Conservation (phyloP, 1,140 invertebrate genomes). For the Zaprionus lachaisei region DNA sequence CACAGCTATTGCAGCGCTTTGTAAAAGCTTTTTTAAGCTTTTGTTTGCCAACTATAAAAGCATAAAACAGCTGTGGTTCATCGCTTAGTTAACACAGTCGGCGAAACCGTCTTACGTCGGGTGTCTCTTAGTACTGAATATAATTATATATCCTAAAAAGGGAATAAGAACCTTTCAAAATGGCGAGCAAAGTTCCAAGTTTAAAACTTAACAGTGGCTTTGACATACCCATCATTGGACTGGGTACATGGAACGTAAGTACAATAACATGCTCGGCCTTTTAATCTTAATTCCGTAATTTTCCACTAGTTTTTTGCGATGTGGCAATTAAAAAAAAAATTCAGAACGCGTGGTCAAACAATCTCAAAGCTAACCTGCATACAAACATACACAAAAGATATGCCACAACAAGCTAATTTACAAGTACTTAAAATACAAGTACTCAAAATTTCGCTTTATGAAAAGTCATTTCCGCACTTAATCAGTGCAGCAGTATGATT, state of each 20-base stretch:
- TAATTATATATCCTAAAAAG: conserved; percentile 30
- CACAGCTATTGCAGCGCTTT: conserved; percentile 27
- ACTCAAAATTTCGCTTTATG: neutral
- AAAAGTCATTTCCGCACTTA: neutral
- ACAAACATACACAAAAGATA: too few species aligned
- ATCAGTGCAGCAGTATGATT: conserved; percentile 15
- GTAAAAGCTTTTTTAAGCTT: conserved; percentile 37
- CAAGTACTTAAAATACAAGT: neutral
- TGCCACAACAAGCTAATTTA: neutral
- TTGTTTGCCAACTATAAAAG: conserved; percentile 56
- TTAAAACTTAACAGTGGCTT: conserved; percentile 88
- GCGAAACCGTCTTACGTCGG: neutral
- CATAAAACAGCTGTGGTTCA: conserved; percentile 48
- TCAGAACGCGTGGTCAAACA: too few species aligned
- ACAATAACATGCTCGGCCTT: neutral
- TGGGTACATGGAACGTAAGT: conserved; percentile 92
- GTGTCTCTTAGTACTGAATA: neutral
- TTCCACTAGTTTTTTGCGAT: conserved; percentile 34
- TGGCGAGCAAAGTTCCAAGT: conserved; percentile 84
- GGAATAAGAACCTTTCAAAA: conserved; percentile 23
- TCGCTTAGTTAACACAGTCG: conserved; percentile 39
- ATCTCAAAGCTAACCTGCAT: too few species aligned
- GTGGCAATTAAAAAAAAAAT: conserved; percentile 6
- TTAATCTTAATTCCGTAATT: conserved; percentile 40
- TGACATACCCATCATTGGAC: conserved; percentile 88